Conservation (phyloP, 2,888 invertebrate species). For the Balanococcus diminutus region DNA sequence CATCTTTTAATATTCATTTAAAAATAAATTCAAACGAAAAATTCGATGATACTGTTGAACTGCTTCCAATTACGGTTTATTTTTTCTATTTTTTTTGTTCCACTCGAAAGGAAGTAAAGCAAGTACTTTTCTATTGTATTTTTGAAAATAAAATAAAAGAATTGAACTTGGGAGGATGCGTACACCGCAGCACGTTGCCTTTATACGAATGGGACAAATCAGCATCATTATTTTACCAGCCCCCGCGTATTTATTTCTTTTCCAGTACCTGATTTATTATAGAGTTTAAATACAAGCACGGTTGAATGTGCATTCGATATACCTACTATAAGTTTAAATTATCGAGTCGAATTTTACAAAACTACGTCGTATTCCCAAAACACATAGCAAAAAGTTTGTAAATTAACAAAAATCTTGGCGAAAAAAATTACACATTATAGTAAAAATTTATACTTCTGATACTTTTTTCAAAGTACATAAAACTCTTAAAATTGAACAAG, state of each 20-base stretch:
- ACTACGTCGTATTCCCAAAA: background rate
- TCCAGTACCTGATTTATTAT: background rate
- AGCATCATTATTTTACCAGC: background rate
- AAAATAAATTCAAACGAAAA: background rate
- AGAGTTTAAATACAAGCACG: background rate
- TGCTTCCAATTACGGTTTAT: background rate
- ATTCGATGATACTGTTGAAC: background rate
- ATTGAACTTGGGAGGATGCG: background rate
- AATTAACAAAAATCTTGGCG: background rate
- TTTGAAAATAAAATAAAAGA: background rate
- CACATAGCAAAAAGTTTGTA: background rate
- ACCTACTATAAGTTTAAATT: background rate
- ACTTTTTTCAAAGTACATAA: background rate
- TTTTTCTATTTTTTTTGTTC: too few species aligned
- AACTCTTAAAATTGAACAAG: background rate
- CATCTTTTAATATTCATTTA: constrained; percentile 11
- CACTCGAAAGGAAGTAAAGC: background rate
- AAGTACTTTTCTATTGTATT: background rate
- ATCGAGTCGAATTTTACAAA: background rate
- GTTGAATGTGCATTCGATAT: background rate
- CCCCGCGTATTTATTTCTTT: background rate
- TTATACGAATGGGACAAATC: background rate
- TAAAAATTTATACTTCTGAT: background rate
- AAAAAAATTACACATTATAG: background rate
- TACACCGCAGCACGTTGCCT: background rate